phyloP scores from a whole-genome alignment of 1,140 invertebrate species.

The Homarus americanus region DNA sequence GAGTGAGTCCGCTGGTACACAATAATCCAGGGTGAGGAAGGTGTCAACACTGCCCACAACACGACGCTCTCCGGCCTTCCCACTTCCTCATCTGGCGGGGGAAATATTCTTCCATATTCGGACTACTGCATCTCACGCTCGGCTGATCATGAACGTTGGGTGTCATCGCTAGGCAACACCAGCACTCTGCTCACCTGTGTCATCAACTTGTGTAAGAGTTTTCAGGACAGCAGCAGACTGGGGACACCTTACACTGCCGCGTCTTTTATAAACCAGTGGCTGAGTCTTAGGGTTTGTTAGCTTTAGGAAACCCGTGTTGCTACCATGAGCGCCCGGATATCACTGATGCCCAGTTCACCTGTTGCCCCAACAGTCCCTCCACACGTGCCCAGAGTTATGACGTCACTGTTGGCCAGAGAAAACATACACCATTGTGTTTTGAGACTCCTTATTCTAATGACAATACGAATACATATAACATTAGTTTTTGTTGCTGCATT shows the following conservation, averaged over 20 bases:
- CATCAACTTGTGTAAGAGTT: neutral
- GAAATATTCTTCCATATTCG: neutral
- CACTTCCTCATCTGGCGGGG: conserved; percentile 7
- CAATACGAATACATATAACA: too few relatives aligned
- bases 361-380: conserved; percentile 20
- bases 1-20: neutral
- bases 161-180: neutral
- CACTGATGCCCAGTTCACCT: conserved; percentile 26
- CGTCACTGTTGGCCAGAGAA: neutral
- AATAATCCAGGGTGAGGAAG: neutral
- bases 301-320: neutral
- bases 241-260: neutral
- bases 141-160: neutral
- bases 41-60: neutral
- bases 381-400: conserved; percentile 20
- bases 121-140: neutral
- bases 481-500: neutral
- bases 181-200: neutral
- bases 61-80: neutral
- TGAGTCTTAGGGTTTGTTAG: too few relatives aligned
- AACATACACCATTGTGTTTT: neutral
- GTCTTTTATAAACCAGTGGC: neutral
- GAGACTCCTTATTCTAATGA: too few relatives aligned
- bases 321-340: neutral
- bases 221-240: neutral